Evolutionary conservation across 1,140 invertebrate genomes (phyloP), one percentile per base, ranked within the genome.

Genomic region (Drosophila biarmipes): DNA sequence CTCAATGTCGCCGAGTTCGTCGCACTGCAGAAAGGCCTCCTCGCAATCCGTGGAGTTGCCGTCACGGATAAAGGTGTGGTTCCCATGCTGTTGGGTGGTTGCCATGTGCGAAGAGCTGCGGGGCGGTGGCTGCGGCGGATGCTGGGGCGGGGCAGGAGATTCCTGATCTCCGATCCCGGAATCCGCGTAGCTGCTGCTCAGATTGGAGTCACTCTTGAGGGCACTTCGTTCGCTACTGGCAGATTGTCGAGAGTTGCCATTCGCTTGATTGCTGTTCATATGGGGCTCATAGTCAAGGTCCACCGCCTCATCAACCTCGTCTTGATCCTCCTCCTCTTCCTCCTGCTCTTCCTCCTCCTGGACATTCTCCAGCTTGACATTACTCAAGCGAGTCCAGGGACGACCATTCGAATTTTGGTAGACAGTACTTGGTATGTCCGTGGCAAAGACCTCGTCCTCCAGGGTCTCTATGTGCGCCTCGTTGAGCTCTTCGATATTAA

Each of bases 11-110:
- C 86, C 75, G 71, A 90, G 80, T 81, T 91, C 85, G 71, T 92
- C 90, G 76, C 85, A 91, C 73, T 91, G 89, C 78, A 91, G 58
- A 63, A 91, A 51, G 56, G 78, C 72, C 71, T 91, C 90, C 71
- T 91, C 91, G 73, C 78, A 87, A 35, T 86, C 81, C 38, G 91
- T 92, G 59, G 91, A 92, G 59, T 89, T 73, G 51, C 86, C 89
- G 64, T 90, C 85, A 27, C 87, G 84, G 14, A 90, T 71, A 58
- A 91, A 87, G 67, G 68, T 61, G 61, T 55, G 81, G 37, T 12
- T 45, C 38, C 71, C 61, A 48, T 75, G 15, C 15, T 42, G 40
- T 27, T 31, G n/a, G 63, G 17, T 54, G 17, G 45, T 68, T 64
- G 24, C 59, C 55, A 21, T 63, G 37, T 37, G 52, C 4, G 78